Evolutionary conservation across 2,113 vertebrate species (phyloP), one percentile per base, ranked within the genome.

Genomic region (Climacteris rufus): DNA sequence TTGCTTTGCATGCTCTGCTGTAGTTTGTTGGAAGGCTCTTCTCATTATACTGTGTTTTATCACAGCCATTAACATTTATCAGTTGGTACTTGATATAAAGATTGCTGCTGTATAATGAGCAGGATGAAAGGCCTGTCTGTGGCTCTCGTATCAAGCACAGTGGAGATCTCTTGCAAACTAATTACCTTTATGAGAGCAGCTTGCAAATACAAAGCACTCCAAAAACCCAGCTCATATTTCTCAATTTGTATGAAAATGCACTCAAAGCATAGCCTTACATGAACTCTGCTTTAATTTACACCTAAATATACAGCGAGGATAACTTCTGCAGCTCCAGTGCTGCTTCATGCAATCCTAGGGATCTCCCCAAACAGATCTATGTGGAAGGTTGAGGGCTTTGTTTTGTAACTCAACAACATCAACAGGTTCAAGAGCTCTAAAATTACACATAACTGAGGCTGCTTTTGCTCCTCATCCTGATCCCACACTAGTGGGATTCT

Each of bases 111-210:
- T 49, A 60, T 95, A 93, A 95, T 82, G 54, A 96, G 74, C 69
- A 81, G 76, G 83, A 96, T 96, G 91, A 97, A 97, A 97, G 91
- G 76, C 64, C 60, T 23, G 53, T 90, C 95, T 94, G 72, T 94
- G 83, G 42, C 87, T 92, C 90, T 86, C 30, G 18, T 95, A 89
- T 74, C 42, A 44, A 83, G 88, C 80, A 50, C 42, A 66, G 35
- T 72, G 89, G 80, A 86, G 60, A 92, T 84, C 89, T 87, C 45
- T 59, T 83, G 63, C 92, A 96, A 95, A 64, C 64, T 57, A 90
- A 97, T 96, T 94, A 95, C 76, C 53, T 69, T 91, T 88, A 90
- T 72, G 78, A 93, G 66, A 92, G 60, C 31, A 93, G 81, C 77
- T 63, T 96, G 90, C 83, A 95, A 92, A 95, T 72, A 77, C 39